These are phyloP conservation scores for Oryzias dopingdopingensis DNA, from an alignment of 2,797 vertebrate genomes.

Conservation along the genomic window DNA sequence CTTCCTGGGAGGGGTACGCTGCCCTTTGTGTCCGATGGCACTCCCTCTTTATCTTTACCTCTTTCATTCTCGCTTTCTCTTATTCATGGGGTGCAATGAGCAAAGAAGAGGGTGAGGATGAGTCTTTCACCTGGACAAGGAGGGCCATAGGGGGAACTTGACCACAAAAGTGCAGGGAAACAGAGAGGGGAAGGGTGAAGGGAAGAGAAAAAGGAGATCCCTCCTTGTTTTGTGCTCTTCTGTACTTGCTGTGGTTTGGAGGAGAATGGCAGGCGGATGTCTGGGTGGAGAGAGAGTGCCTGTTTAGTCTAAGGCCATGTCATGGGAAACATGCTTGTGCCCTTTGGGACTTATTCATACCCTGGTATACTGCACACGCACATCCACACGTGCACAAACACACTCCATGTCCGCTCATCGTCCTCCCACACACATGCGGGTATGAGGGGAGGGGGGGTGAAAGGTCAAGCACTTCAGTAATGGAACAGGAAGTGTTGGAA, in stretches of 20 bases:
- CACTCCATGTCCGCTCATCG: conserved; percentile 52
- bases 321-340: conserved; percentile 75
- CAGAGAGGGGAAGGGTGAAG: conserved; percentile 30
- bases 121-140: conserved; percentile 79
- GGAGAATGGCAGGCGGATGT: conserved; percentile 77
- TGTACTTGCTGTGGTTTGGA: conserved; percentile 55
- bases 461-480: conserved; percentile 78
- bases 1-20: conserved; percentile 80
- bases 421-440: conserved; percentile 70
- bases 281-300: conserved; percentile 72
- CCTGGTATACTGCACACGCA: conserved; percentile 52
- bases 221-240: conserved; percentile 58
- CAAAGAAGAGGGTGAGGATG: conserved; percentile 64
- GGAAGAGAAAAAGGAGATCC: conserved; percentile 55
- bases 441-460: conserved; percentile 68
- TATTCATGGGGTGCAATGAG: conserved; percentile 71
- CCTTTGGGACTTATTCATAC: conserved; percentile 70
- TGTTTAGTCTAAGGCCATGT: conserved; percentile 80
- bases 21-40: conserved; percentile 75
- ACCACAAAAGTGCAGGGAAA: conserved; percentile 57
- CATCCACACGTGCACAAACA: conserved; percentile 43
- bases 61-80: conserved; percentile 65
- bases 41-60: conserved; percentile 72
- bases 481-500: conserved; percentile 78
- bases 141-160: conserved; percentile 59